Evolutionary conservation across 2,888 invertebrate species (phyloP).

Genomic region (Kryphioiulus occultus): DNA sequence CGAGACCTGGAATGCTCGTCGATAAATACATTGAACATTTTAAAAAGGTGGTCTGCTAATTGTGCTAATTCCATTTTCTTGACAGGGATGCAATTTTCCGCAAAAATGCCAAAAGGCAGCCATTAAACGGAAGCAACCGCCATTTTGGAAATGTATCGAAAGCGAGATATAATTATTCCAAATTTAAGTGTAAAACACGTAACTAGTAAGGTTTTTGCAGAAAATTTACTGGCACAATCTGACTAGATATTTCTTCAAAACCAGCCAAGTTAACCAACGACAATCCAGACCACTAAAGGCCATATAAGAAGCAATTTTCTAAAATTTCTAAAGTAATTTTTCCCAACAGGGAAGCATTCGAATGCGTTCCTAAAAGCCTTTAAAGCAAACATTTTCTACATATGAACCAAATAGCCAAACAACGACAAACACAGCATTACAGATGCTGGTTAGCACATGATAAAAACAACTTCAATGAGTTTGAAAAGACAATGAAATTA

Average conservation of each 20-base stretch:
- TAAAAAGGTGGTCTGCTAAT: background rate
- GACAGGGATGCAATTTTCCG: background rate
- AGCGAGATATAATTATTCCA: no score
- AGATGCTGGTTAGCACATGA: background rate
- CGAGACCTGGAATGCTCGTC: background rate
- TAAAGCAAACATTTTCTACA: background rate
- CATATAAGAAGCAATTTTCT: background rate
- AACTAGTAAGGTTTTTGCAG: no score
- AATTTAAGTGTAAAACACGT: no score
- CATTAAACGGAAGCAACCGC: background rate
- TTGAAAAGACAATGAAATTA: background rate
- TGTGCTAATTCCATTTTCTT: background rate
- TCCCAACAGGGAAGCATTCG: background rate
- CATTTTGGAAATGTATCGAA: background rate
- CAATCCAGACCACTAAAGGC: background rate
- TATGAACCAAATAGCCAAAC: conserved; percentile 2
- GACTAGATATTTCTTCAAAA: background rate
- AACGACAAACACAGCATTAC: background rate
- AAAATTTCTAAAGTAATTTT: background rate
- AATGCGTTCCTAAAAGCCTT: background rate
- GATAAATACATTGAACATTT: background rate
- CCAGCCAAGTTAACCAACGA: background rate
- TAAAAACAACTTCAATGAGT: background rate
- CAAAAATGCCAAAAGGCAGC: background rate
- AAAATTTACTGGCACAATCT: no score